Evolutionary conservation across 64 coral and sea anemone genomes (phyloP), one percentile per base, ranked within the genome.

Genomic region (Stylophora pistillata): DNA sequence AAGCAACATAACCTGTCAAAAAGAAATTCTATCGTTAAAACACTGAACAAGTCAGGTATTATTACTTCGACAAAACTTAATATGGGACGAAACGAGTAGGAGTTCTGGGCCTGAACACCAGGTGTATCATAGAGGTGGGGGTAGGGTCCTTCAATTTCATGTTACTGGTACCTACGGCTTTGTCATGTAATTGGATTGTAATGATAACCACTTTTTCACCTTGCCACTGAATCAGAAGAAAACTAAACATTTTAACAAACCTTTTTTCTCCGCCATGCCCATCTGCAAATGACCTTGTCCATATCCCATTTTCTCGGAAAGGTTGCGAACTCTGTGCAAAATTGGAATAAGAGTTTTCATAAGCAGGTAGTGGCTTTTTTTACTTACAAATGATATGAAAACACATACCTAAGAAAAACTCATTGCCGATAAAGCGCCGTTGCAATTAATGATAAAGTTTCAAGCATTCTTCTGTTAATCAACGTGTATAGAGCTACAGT

Each of bases 261-360:
- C 80, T 69, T 84, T 84, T 26, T 54, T 84, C 80, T 84, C 61
- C 66, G 80, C 80, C 58, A 69, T 27, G 33, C 80, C 80, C 80
- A 84, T 84, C 34, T 84, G 80, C 33, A 84, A n/a, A 84, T 65
- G 62, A 15, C 80, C 80, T 41, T 84, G 80, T 21, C 80, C 80
- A 32, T 84, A 84, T 70, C 80, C 80, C 33, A 84, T 53, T 84
- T 84, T 84, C 3, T 70, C 33, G 34, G 17, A 53, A 3, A 84
- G 21, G 2, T 16, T 63, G 10, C 34, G 60, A n/a, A 84, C 23
- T 41, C 80, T 84, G 25, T 7, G 30, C 15, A 33, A 58, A 14
- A 29, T 13, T 60, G 41, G 47, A 37, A 82, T 64, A 1, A 16
- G 9, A 26, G 9, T 4, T 31, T 14, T 30, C 13, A 59, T 78